These are phyloP conservation scores for Pituophis catenifer DNA, from an alignment of 2,113 vertebrate genomes.

Conservation along the genomic window DNA sequence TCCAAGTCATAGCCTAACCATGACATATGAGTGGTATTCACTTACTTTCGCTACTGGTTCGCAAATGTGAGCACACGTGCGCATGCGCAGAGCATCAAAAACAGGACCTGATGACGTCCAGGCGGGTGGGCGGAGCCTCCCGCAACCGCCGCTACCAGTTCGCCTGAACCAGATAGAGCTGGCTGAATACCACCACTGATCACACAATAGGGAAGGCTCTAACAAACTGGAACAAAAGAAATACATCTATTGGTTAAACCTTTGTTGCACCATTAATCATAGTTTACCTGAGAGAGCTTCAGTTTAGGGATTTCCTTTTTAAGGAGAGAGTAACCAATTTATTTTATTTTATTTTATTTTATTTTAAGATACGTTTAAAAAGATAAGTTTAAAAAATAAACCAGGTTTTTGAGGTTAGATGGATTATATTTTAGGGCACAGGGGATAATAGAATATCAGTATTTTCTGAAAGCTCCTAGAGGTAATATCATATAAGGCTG, in stretches of 20 bases:
- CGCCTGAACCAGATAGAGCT: too few species aligned
- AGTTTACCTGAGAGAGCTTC: background rate
- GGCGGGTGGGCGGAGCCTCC: too few species aligned
- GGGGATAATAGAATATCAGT: background rate
- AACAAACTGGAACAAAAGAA: background rate
- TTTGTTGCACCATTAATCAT: background rate
- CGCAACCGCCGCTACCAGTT: too few species aligned
- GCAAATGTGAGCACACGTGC: too few species aligned
- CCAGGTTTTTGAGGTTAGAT: background rate
- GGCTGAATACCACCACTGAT: too few species aligned
- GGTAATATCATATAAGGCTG: background rate
- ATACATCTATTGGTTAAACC: background rate
- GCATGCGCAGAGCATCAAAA: too few species aligned
- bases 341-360: too few species aligned
- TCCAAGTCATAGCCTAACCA: background rate
- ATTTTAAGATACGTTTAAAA: background rate
- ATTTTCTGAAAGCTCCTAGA: background rate
- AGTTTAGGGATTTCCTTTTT: background rate
- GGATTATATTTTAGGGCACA: background rate
- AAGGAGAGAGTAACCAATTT: background rate
- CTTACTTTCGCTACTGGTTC: too few species aligned
- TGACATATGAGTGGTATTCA: too few species aligned
- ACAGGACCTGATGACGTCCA: too few species aligned
- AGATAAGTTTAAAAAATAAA: too few species aligned
- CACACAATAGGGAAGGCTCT: too few species aligned